A percentile compares a stretch with the other conserved stretches of the same genome.
phyloP scores from a whole-genome alignment of 2,113 vertebrate species.

The Cyprinodon tularosa region DNA sequence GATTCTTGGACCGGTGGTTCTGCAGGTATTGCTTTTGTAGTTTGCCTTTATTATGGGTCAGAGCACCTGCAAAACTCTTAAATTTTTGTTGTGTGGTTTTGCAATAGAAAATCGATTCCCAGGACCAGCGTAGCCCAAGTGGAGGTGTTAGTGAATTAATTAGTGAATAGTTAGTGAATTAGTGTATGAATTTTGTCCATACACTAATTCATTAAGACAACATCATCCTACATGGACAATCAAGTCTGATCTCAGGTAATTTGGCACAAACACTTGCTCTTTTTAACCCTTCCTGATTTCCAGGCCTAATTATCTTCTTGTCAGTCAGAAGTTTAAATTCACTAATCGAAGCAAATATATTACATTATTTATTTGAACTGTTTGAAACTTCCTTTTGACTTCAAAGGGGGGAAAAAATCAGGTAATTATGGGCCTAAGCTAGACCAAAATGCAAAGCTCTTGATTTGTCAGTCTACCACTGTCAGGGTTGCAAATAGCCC shows the following conservation, averaged over 20 bases:
- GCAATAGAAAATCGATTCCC: conserved; percentile 50
- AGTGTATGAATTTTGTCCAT: conserved; percentile 9
- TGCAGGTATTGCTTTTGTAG: neutral
- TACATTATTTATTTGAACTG: too few relatives aligned
- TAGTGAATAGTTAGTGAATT: neutral
- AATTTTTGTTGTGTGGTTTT: neutral
- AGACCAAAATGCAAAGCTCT: too few relatives aligned
- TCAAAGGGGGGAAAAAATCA: too few relatives aligned
- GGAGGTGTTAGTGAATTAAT: conserved; percentile 57
- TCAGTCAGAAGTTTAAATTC: neutral
- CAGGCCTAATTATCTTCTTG: conserved; percentile 46
- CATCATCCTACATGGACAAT: conserved; percentile 53
- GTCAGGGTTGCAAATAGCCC: too few relatives aligned
- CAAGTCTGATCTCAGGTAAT: conserved; percentile 58
- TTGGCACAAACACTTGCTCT: conserved; percentile 52
- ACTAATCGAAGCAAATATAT: too few relatives aligned
- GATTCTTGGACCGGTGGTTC: too few relatives aligned
- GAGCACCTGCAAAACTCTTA: too few relatives aligned
- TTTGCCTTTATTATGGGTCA: too few relatives aligned
- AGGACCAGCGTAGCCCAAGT: conserved; percentile 66
- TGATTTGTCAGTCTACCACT: too few relatives aligned
- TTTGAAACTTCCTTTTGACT: too few relatives aligned
- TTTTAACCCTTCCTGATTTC: conserved; percentile 45
- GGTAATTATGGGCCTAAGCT: too few relatives aligned
- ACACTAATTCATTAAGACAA: conserved; percentile 18